phyloP scores from a whole-genome alignment of 64 coral and sea anemone species.

The Stichodactyla helianthus region DNA sequence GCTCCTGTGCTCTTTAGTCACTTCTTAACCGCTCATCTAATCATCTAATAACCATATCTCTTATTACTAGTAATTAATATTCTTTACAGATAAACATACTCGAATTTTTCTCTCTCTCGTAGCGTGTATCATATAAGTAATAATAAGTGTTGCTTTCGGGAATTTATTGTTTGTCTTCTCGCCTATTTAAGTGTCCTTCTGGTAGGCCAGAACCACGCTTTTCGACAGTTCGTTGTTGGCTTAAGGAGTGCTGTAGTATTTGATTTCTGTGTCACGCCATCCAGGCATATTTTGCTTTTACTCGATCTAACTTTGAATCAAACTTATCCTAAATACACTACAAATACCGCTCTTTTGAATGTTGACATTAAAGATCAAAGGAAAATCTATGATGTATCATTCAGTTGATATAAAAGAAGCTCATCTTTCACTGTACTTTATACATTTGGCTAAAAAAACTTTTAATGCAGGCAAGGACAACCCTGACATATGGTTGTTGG shows the following conservation, averaged over 20 bases:
- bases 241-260: not conserved
- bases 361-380: too few relatives aligned
- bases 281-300: not conserved
- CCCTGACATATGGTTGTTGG: too few relatives aligned
- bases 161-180: not conserved
- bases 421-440: too few relatives aligned
- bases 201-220: not conserved
- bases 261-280: not conserved
- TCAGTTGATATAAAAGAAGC: too few relatives aligned
- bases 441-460: too few relatives aligned
- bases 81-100: not conserved
- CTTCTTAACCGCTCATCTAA: not conserved
- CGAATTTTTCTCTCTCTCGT: not conserved
- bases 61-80: too few relatives aligned
- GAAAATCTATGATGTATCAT: too few relatives aligned
- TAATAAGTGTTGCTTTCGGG: not conserved
- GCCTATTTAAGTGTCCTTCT: not conserved
- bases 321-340: too few relatives aligned
- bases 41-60: not conserved
- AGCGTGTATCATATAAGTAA: not conserved
- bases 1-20: not conserved
- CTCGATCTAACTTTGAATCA: too few relatives aligned
- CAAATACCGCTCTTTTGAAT: too few relatives aligned
- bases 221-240: not conserved
- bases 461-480: too few relatives aligned